These are phyloP conservation scores for Notodonta dromedarius DNA, from an alignment of 2,888 invertebrate species.

Conservation along the genomic window DNA sequence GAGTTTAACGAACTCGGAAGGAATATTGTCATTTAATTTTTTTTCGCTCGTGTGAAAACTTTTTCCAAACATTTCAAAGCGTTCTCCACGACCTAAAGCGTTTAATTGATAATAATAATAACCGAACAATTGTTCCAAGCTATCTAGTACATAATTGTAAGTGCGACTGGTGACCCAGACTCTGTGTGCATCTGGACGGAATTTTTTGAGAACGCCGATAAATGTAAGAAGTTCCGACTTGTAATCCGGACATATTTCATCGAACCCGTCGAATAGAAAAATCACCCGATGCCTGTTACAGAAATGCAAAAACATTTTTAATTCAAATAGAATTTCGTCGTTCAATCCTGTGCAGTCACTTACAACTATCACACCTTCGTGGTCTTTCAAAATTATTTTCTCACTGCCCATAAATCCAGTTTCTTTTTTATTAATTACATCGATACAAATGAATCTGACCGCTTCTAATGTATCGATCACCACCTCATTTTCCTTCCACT, in stretches of 20 bases:
- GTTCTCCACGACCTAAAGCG: conserved; percentile 7
- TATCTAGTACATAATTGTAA: conserved; percentile 10
- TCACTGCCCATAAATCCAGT: too few relatives aligned
- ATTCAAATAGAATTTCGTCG: neutral
- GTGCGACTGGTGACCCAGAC: conserved; percentile 10
- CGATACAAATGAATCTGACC: conserved; percentile 12
- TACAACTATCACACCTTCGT: neutral
- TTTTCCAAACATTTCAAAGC: conserved; percentile 3
- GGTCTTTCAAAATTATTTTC: neutral
- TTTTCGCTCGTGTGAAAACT: too few relatives aligned
- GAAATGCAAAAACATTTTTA: conserved; percentile 2
- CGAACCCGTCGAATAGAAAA: conserved; percentile 16
- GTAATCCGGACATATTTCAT: conserved; percentile 18
- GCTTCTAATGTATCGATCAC: conserved; percentile 6
- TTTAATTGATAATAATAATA: conserved; percentile 9
- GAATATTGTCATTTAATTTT: too few relatives aligned
- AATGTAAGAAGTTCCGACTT: conserved; percentile 7
- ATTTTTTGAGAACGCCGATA: neutral
- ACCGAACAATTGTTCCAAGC: conserved; percentile 10
- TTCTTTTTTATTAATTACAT: neutral
- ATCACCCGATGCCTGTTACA: conserved; percentile 10
- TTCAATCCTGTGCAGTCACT: neutral
- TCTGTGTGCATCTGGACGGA: neutral
- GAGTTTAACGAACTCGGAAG: too few relatives aligned
- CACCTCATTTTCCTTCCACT: conserved; percentile 10